Evolutionary conservation across 2,888 invertebrate species (phyloP), one percentile per base, ranked within the genome.

Genomic region (Amphimallon solstitiale): DNA sequence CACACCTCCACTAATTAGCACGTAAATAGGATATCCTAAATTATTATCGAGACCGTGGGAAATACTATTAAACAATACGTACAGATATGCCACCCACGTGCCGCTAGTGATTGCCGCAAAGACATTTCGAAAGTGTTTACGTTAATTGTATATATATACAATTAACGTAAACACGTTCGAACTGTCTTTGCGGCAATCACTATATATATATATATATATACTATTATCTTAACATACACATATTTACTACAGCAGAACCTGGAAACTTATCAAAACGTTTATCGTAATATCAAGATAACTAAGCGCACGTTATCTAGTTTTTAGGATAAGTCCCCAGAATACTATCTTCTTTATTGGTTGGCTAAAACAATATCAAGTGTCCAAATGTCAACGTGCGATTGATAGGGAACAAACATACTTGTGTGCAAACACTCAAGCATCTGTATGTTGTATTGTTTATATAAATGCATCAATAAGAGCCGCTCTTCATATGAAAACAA

Each of bases 201-300:
- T 29, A 29, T 29, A 9, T 9, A 29, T 29, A 29, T 29, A 29
- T 29, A 5, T 23, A 23, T 23, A 9, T 29, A 29, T 29, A n/a
- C n/a, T n/a, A 29, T 29, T 43, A 59, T 43, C 56, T 59, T 59
- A 59, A 43, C 43, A 23, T 43, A 43, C 14, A 23, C 40, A 40
- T 54, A 54, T n/a, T 59, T 59, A 43, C 56, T 43, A 9, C 43
- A 29, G 56, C 29, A 59, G 12, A 59, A 59, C 43, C 23, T 59
- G 15, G 43, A 14, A 14, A 59, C 43, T 59, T 43, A 43, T 59
- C 56, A 40, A 56, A 40, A 21, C 56, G 40, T 23, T 59, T 59
- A 59, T 59, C 56, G n/a, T n/a, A n/a, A 15, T 23, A 59, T 59
- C 56, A 59, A 43, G 56, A 59, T 59, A 59, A 43, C 23, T 29